A percentile compares a stretch with the other conserved stretches of the same genome.
Evolutionary conservation across 1,140 invertebrate species (phyloP).

Genomic region (Rhizoglyphus robini): DNA sequence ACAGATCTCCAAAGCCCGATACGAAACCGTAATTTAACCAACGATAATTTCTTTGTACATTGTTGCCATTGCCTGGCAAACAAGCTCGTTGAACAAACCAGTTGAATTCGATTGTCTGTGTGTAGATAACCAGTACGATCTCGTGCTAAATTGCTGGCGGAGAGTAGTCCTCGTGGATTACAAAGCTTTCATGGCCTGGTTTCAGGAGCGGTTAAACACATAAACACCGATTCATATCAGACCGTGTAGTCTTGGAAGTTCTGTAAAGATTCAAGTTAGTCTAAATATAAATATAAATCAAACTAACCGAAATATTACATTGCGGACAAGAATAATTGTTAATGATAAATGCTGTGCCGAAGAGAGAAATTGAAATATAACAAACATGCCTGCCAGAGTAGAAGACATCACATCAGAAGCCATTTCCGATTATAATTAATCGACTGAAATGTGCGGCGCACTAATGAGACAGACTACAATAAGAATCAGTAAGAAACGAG

Average conservation of each 20-base stretch:
- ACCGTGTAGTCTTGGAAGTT: neutral
- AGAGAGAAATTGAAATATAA: constrained; percentile 8
- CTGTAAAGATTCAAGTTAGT: constrained; percentile 11
- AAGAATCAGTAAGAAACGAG: no score
- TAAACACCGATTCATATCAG: constrained; percentile 34
- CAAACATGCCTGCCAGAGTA: neutral
- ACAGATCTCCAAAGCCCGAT: neutral
- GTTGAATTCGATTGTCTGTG: neutral
- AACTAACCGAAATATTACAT: constrained; percentile 1
- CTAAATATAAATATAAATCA: neutral
- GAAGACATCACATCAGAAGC: neutral
- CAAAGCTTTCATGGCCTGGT: neutral
- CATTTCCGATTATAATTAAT: constrained; percentile 3
- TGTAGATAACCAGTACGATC: constrained; percentile 14
- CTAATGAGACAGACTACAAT: no score
- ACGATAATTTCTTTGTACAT: neutral
- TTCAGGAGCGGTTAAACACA: neutral
- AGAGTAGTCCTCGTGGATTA: neutral
- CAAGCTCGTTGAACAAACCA: neutral
- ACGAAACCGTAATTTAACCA: neutral
- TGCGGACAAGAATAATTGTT: constrained; percentile 2
- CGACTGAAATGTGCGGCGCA: no score
- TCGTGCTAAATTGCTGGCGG: constrained; percentile 15
- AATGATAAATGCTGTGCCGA: constrained; percentile 8
- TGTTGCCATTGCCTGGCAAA: neutral